Percentiles rank a stretch among this genome's conserved stretches.
Evolutionary conservation across 2,113 vertebrate genomes (phyloP).

Genomic region (Cariama cristata): DNA sequence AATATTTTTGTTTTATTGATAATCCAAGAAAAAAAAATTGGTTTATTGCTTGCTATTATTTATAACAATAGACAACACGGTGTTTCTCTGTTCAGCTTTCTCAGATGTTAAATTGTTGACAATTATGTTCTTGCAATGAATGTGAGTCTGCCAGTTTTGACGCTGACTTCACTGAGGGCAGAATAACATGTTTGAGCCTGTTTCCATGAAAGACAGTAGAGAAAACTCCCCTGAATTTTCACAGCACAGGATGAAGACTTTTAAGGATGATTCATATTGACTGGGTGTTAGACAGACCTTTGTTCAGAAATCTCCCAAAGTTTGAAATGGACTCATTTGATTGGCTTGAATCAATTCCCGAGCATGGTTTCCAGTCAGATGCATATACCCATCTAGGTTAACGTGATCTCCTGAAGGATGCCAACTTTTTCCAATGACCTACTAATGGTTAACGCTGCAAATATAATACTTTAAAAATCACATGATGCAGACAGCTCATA

Average conservation of each 20-base stretch:
- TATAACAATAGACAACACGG: neutral
- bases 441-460: neutral
- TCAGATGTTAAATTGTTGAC: neutral
- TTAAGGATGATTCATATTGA: neutral
- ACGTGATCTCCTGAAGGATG: neutral
- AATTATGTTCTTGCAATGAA: neutral
- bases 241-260: neutral
- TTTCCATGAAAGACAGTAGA: neutral
- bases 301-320: neutral
- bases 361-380: neutral
- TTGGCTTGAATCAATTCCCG: neutral
- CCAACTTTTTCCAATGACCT: neutral
- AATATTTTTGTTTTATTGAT: neutral
- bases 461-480: neutral
- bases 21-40: neutral
- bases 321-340: neutral
- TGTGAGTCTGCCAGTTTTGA: neutral
- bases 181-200: neutral
- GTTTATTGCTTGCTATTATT: neutral
- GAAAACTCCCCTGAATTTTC: constrained; percentile 20
- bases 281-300: neutral
- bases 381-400: neutral
- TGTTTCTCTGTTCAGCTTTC: neutral
- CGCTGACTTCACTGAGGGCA: neutral
- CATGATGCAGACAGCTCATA: neutral